phyloP scores from a whole-genome alignment of 1,140 invertebrate species.

The Trissolcus basalis region DNA sequence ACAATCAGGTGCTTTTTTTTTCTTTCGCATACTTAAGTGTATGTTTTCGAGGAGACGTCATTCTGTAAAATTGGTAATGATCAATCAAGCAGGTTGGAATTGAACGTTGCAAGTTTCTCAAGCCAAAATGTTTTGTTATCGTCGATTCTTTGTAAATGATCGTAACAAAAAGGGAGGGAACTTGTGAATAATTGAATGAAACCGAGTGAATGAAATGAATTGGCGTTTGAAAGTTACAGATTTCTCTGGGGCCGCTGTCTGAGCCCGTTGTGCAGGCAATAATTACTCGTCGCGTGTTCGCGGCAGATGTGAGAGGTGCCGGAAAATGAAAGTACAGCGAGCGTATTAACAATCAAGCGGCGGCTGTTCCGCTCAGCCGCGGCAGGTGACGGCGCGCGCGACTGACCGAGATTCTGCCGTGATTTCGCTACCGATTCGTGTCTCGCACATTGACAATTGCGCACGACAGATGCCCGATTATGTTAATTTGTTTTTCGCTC shows the following conservation, averaged over 20 bases:
- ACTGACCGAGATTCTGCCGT: constrained; percentile 53
- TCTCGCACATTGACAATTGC: constrained; percentile 14
- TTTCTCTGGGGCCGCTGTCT: constrained; percentile 24
- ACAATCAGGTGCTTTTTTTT: no score
- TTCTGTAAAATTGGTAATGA: no score
- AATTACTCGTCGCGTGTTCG: constrained; percentile 52
- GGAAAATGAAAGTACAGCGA: constrained; percentile 53
- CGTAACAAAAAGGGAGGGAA: constrained; percentile 34
- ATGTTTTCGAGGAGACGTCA: no score
- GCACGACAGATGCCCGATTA: constrained; percentile 49
- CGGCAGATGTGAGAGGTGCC: constrained; percentile 53
- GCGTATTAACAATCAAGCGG: constrained; percentile 41
- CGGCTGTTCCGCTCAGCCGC: constrained; percentile 39
- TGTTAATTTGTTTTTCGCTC: constrained; percentile 36
- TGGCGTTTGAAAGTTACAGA: constrained; percentile 37
- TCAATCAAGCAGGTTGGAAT: no score
- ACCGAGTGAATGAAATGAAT: neutral
- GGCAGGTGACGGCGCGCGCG: constrained; percentile 51
- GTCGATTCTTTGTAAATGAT: constrained; percentile 14
- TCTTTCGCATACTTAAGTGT: no score
- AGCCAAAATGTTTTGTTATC: constrained; percentile 8
- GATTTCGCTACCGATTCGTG: constrained; percentile 45
- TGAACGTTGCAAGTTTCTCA: constrained; percentile 39
- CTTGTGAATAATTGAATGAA: no score
- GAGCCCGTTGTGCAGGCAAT: constrained; percentile 29